Base-by-base conservation (phyloP, 2,888 invertebrate genomes). In the Tridacna gigas region DNA sequence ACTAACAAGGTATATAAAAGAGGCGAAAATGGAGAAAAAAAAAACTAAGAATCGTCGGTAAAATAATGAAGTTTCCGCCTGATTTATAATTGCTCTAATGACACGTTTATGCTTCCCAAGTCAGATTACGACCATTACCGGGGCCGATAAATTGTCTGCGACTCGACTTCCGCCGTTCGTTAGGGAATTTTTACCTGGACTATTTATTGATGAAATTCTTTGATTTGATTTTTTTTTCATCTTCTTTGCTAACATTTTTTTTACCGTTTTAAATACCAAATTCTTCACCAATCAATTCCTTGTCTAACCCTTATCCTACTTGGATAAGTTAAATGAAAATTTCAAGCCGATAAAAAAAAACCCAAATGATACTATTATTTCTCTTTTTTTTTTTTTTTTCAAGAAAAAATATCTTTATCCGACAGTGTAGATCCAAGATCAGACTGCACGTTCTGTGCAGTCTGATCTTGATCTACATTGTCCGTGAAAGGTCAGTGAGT, bases 61-160 rank as follows among this genome's bases (percentile, higher is more conserved):
- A 71, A 71, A 48, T 71, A 71, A 71, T 51, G 71, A 71, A 71
- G 25, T 51, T 51, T 18, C 13, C 56, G 71, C 18, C 51, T 71
- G 71, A 71, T 71, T 71, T 71, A 71, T 71, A 71, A 22, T 47
- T 9, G 51, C 2, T 25, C 1, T 25, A 18, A 71, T 71, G 71
- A 71, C 71, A 71, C 48, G 71, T 71, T 71, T 71, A 71, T 71
- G 71, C 51, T 71, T 51, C 71, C 71, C 71, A n/a, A 20, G 71
- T 51, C 47, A 37, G 71, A 71, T 71, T 71, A 71, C 71, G 71
- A 71, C 51, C 71, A 71, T 71, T 71, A 51, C 48, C 71, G 51
- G 51, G 51, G 71, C 9, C 71, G 51, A 71, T 71, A 71, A 71
- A 71, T 71, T 26, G 71, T 71, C 71, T 71, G 71, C 25, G 22